These are phyloP conservation scores for Polyergus mexicanus DNA, from an alignment of 1,140 invertebrate species.

Conservation along the genomic window DNA sequence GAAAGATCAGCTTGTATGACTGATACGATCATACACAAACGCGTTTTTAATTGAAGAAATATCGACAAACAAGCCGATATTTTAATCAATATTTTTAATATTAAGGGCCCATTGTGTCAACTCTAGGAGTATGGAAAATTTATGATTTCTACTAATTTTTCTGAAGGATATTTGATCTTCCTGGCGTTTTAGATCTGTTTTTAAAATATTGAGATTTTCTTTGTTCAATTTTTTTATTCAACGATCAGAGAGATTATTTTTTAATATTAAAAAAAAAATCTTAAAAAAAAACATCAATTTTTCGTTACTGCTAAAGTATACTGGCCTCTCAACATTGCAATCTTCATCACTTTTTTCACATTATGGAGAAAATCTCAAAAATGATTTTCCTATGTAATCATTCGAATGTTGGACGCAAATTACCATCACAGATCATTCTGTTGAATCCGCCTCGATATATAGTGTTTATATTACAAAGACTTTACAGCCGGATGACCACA, in stretches of 20 bases:
- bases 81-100: not conserved
- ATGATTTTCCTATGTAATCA: too few species aligned
- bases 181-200: too few species aligned
- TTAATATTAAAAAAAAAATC: too few species aligned
- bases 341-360: too few species aligned
- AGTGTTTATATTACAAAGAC: not conserved
- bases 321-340: not conserved
- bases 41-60: not conserved
- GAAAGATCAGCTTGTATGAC: not conserved
- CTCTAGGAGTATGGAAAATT: too few species aligned
- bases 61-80: not conserved
- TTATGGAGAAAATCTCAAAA: too few species aligned
- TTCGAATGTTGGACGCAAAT: not conserved
- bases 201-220: too few species aligned
- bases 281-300: too few species aligned
- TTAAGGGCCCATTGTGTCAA: not conserved
- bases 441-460: not conserved
- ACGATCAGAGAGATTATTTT: not conserved
- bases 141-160: too few species aligned
- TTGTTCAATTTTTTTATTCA: too few species aligned
- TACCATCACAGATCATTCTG: not conserved
- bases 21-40: not conserved
- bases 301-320: too few species aligned
- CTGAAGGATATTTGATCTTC: too few species aligned
- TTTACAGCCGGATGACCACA: slow-evolving; percentile 6